Base-by-base conservation (phyloP, 1,140 invertebrate genomes). In the Manduca sexta region DNA sequence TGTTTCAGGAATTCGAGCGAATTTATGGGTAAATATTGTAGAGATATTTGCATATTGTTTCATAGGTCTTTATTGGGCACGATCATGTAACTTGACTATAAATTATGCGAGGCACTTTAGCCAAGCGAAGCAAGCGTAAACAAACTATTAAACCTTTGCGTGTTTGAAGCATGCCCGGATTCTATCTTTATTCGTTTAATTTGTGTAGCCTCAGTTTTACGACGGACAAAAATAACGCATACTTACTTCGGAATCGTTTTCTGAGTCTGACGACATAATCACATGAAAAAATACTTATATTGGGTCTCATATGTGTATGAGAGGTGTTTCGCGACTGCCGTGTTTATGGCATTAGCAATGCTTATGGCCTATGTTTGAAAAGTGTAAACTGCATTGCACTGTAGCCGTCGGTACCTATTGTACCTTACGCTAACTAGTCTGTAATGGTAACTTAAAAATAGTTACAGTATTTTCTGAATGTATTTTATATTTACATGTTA, bases 81-180 rank as follows among this genome's bases (percentile, higher is more conserved):
- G 56, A 74, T 81, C 77, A 80, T 84, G 77, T 81, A 73, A 80
- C 55, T 63, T 53, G 62, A 52, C 65, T 68, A 66, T 78, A 77
- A 77, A 78, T 72, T 72, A 73, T 66, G 65, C 63, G 46, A 53
- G 68, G 54, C 56, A 68, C 69, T 70, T 76, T 64, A 74, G 56
- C 48, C 45, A 61, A 67, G 59, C 49, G 49, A 65, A 74, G 65
- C 65, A 75, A 77, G 76, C 76, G 69, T 79, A 79, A 80, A 83
- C 73, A 71, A 75, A 78, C 58, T 61, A 78, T 74, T 78, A 70
- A 71, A 58, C 35, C 49, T 46, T 76, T 74, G 76, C 79, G 79
- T 80, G 79, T 53, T 46, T 45, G 35, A 58, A 61, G 56, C 52
- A 59, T 64, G 59, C 55, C 54, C 15, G 44, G 53, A 49, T 56